Percentiles rank a stretch among this genome's conserved stretches.
Conservation (phyloP, 2,113 vertebrate species). For the Rhinoderma darwinii region DNA sequence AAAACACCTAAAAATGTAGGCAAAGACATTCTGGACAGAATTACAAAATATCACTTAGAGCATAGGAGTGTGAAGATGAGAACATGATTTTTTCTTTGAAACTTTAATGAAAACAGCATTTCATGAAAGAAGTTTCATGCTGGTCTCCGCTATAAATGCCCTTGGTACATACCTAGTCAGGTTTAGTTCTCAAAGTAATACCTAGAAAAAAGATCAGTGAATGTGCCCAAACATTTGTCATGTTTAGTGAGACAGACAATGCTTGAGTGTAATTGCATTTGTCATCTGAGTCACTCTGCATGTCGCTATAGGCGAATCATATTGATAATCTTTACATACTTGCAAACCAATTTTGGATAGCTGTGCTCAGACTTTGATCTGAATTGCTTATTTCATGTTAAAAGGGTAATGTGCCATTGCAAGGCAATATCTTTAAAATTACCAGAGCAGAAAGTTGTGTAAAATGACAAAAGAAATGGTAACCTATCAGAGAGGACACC, state of each 20-base stretch:
- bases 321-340: conserved; percentile 57
- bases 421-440: conserved; percentile 13
- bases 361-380: conserved; percentile 42
- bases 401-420: conserved; percentile 50
- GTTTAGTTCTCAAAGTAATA: conserved; percentile 1
- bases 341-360: conserved; percentile 37
- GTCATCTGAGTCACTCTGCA: conserved; percentile 44
- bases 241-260: conserved; percentile 56
- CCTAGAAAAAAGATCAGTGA: not conserved
- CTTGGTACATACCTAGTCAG: conserved; percentile 10
- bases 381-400: conserved; percentile 44
- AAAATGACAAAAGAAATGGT: conserved; percentile 30
- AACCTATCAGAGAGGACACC: not conserved
- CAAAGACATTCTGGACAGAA: not conserved
- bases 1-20: not conserved
- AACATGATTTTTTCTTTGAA: not conserved
- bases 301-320: conserved; percentile 37
- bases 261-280: conserved; percentile 56
- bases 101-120: not conserved
- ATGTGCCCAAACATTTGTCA: conserved; percentile 33
- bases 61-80: not conserved
- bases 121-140: not conserved
- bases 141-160: conserved; percentile 33
- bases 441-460: conserved; percentile 46
- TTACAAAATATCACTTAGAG: not conserved